phyloP scores from a whole-genome alignment of 2,797 vertebrate species.

The Crax fasciolata region DNA sequence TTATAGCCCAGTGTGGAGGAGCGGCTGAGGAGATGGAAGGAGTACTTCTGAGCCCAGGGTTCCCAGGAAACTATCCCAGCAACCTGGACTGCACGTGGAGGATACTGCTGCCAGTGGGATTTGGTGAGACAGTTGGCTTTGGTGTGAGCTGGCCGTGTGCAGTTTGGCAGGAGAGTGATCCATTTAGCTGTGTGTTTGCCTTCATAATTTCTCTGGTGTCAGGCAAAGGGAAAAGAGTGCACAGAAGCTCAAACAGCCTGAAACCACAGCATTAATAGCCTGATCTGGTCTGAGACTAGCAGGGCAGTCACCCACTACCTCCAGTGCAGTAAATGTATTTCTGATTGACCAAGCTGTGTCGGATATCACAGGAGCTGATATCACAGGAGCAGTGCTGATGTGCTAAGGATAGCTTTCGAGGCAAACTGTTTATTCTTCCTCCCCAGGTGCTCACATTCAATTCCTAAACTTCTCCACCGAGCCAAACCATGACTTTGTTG shows the following conservation, averaged over 20 bases:
- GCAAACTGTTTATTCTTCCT: neutral
- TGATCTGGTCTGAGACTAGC: neutral
- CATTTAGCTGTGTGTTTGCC: neutral
- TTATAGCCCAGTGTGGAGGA: conserved; percentile 94
- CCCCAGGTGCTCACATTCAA: conserved; percentile 93
- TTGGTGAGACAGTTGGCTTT: conserved; percentile 85
- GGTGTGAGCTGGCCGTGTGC: neutral
- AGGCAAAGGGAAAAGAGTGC: neutral
- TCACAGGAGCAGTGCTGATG: rapidly evolving
- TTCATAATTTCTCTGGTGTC: neutral
- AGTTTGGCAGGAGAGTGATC: rapidly evolving
- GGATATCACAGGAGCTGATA: neutral
- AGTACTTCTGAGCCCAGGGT: conserved; percentile 97
- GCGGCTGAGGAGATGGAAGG: conserved; percentile 94
- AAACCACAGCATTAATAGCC: rapidly evolving
- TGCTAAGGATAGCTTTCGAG: rapidly evolving
- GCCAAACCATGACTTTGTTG: conserved; percentile 96
- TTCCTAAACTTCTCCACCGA: conserved; percentile 98
- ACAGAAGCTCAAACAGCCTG: rapidly evolving
- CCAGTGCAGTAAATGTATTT: rapidly evolving
- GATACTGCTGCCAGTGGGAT: conserved; percentile 94
- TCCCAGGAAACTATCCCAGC: conserved; percentile 98
- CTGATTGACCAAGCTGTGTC: rapidly evolving
- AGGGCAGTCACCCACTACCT: neutral
- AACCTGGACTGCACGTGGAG: conserved; percentile 98